phyloP scores from a whole-genome alignment of 2,888 invertebrate genomes.

The Ditula angustiorana region DNA sequence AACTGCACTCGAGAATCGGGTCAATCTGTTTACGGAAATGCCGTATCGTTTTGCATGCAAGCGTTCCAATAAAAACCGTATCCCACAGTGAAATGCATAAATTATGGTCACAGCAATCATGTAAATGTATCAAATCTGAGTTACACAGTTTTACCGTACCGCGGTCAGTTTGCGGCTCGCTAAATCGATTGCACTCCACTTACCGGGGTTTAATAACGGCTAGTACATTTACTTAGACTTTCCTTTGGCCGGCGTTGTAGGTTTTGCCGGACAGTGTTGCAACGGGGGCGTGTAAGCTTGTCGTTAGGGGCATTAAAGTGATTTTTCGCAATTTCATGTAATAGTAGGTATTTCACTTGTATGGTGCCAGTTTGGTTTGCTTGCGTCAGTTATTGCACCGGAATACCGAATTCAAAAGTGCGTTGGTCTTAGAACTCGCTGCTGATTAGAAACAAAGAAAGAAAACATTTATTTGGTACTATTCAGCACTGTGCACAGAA shows the following conservation, averaged over 20 bases:
- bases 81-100: conserved; percentile 39
- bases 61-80: conserved; percentile 36
- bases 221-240: conserved; percentile 39
- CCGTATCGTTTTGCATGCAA: conserved; percentile 16
- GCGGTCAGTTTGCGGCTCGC: conserved; percentile 40
- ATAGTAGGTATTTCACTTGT: neutral
- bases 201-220: conserved; percentile 41
- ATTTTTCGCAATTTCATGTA: neutral
- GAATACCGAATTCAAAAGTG: neutral
- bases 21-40: conserved; percentile 31
- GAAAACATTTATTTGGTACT: too few relatives aligned
- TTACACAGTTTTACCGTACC: conserved; percentile 42
- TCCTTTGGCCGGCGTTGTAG: conserved; percentile 18
- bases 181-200: conserved; percentile 42
- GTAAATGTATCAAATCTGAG: conserved; percentile 42
- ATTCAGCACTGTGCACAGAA: too few relatives aligned
- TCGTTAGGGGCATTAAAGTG: conserved; percentile 5
- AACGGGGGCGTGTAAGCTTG: conserved; percentile 20
- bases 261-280: conserved; percentile 35
- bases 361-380: neutral
- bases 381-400: neutral
- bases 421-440: neutral
- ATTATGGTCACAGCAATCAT: conserved; percentile 39
- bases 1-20: conserved; percentile 19
- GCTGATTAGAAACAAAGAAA: too few relatives aligned